Base-by-base conservation (phyloP, 2,888 invertebrate species). In the Lutraria lutraria region DNA sequence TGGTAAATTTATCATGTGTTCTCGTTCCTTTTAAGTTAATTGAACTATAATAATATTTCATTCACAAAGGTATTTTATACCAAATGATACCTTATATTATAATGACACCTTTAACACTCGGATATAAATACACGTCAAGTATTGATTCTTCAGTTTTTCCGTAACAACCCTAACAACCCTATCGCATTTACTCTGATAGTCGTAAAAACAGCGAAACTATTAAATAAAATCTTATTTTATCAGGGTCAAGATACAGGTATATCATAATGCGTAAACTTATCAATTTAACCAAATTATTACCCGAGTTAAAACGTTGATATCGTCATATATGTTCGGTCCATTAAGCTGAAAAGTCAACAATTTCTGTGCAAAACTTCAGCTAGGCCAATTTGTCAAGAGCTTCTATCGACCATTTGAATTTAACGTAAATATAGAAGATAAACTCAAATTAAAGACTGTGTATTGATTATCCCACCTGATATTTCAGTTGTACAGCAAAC, bases 401-500 rank as follows among this genome's bases (percentile, higher is more conserved):
- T 76, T 76, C 19, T 25, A 63, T 13, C 19, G 31, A 31, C 76
- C 34, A 76, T 31, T 76, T 76, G 76, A 76, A 76, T 76, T 31
- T 76, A 16, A 76, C 0, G 76, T 76, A 76, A 76, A 76, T 76
- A 76, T 76, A 31, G 34, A 19, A 31, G 76, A 76, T 76, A 76
- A 31, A 76, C 31, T 76, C 19, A 31, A 76, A 76, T 25, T 76
- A 16, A 34, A 31, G 34, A 16, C 34, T 31, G 13, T 76, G 16
- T 76, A 76, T 76, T 76, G 31, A 76, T 76, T 31, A 31, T 31
- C 31, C 76, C 15, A 0, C 12, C 76, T 76, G 29, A 31, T 76
- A 76, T 76, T 21, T 56, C 34, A 16, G 31, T 13, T 25, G 12
- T 68, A 25, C 63, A 25, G 63, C 13, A 25, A 56, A 68, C 25